A percentile compares a stretch with the other conserved stretches of the same genome.
Evolutionary conservation across 2,888 invertebrate species (phyloP).

Genomic region (Nomada fucata): DNA sequence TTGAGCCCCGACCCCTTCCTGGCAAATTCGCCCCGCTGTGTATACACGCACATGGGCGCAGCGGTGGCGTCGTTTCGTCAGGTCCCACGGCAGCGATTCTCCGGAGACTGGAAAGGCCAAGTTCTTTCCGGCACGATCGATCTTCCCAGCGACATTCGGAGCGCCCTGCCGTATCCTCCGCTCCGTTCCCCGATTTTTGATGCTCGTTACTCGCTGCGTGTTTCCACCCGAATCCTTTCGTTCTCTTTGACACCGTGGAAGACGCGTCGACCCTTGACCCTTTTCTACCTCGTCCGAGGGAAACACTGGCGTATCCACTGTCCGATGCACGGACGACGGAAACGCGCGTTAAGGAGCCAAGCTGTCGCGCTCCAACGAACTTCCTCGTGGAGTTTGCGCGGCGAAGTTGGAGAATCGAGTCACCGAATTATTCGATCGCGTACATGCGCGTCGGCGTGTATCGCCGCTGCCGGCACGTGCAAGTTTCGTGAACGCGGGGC

Average conservation of each 20-base stretch:
- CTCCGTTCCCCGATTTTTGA: slow-evolving; percentile 1
- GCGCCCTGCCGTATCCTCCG: slow-evolving; percentile 34
- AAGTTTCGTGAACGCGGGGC: slow-evolving; percentile 5
- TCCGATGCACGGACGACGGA: too few relatives aligned
- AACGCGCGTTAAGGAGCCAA: background rate
- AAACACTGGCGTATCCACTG: background rate
- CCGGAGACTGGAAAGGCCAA: slow-evolving; percentile 69
- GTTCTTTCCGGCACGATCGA: slow-evolving; percentile 68
- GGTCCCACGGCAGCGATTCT: slow-evolving; percentile 67
- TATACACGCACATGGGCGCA: slow-evolving; percentile 28
- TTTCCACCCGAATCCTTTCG: background rate
- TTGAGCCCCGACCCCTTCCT: slow-evolving; percentile 68
- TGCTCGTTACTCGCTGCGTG: background rate
- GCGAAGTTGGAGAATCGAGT: background rate
- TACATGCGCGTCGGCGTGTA: background rate
- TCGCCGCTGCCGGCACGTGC: slow-evolving; percentile 18
- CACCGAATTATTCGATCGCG: slow-evolving; percentile 13
- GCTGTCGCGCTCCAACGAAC: background rate
- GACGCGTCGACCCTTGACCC: background rate
- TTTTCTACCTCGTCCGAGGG: background rate
- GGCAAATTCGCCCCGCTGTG: slow-evolving; percentile 55
- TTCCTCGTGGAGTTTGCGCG: background rate
- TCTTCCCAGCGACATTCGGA: slow-evolving; percentile 52
- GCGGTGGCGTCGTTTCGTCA: slow-evolving; percentile 62
- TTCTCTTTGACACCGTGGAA: background rate